Evolutionary conservation across 2,113 vertebrate species (phyloP), one percentile per base, ranked within the genome.

Genomic region (Ariopsis seemanni): DNA sequence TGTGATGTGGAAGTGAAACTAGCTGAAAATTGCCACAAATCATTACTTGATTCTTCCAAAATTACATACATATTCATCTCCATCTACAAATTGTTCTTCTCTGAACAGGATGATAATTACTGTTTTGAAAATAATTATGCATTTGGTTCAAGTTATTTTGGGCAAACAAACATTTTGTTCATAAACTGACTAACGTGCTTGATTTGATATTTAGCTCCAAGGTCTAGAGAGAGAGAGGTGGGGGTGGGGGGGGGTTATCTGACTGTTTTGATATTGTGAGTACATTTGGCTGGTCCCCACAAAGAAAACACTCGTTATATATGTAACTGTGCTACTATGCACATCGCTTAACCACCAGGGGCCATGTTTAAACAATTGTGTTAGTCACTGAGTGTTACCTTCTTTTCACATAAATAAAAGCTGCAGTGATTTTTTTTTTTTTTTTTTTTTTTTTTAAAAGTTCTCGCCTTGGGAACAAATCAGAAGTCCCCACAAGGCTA

Each of bases 11-110:
- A 60, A 58, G 17, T 22, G 27, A 81, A 81, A 60, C 79, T 60
- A 17, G 27, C 78, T 80, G 15, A 34, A 80, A 58, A 74, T 58
- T 55, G 63, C 50, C 5, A 52, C 25, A 1, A 55, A 71, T 63
- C 30, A 55, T 62, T 50, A 58, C 52, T 74, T 4, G n/a, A 63
- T 84, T 63, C 50, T 71, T 84, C 17, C 22, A n/a, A 69, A 71
- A 84, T 74, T 72, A 74, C 83, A 85, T 85, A 22, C 83, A 85
- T 85, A 85, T 85, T 85, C 83, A 85, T 84, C 62, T 69, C 48
- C 25, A 53, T 52, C 42, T 27, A 27, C 48, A 50, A 53, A 25
- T 52, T 67, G 22, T 83, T 27, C 25, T 11, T 67, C n/a, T 48
- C 30, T 20, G 63, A 69, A 62, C 67, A 27, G 67, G 57, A 84